phyloP scores from a whole-genome alignment of 2,797 vertebrate genomes.

The Lophotriccus pileatus region DNA sequence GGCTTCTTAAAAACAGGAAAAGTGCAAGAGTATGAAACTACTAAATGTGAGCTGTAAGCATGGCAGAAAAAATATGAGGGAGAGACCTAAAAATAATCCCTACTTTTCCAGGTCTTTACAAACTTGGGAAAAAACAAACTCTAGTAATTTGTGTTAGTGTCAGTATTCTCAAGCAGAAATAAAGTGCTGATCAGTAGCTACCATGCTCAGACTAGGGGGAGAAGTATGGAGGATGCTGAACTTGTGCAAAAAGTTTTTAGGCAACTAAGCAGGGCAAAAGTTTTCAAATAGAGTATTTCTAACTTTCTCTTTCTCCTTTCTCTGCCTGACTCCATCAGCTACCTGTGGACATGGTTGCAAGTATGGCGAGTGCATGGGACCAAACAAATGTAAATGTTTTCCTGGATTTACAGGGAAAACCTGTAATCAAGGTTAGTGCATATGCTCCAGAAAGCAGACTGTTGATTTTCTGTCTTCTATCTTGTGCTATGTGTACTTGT shows the following conservation, averaged over 20 bases:
- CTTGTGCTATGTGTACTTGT: not conserved
- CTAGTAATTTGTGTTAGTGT: accelerated
- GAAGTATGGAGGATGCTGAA: not conserved
- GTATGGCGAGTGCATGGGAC: slow-evolving; percentile 90
- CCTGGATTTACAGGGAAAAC: slow-evolving; percentile 91
- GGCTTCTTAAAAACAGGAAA: not conserved
- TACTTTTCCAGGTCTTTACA: not conserved
- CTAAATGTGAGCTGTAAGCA: not conserved
- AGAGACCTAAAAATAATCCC: not conserved
- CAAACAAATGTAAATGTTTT: slow-evolving; percentile 94
- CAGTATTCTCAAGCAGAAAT: not conserved
- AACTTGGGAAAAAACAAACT: not conserved
- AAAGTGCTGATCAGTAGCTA: not conserved
- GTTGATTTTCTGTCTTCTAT: not conserved
- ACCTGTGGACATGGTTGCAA: slow-evolving; percentile 91
- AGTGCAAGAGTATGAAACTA: not conserved
- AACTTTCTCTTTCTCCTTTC: slow-evolving; percentile 10
- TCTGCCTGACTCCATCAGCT: slow-evolving; percentile 75
- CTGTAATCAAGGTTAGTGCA: slow-evolving; percentile 90
- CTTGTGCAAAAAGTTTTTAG: not conserved
- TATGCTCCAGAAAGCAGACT: not conserved
- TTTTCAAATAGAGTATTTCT: not conserved
- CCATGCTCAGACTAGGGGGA: not conserved
- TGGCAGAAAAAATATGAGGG: not conserved
- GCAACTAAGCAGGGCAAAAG: not conserved